Base-by-base conservation (phyloP, 2,888 invertebrate genomes). In the Spialia ferax region DNA sequence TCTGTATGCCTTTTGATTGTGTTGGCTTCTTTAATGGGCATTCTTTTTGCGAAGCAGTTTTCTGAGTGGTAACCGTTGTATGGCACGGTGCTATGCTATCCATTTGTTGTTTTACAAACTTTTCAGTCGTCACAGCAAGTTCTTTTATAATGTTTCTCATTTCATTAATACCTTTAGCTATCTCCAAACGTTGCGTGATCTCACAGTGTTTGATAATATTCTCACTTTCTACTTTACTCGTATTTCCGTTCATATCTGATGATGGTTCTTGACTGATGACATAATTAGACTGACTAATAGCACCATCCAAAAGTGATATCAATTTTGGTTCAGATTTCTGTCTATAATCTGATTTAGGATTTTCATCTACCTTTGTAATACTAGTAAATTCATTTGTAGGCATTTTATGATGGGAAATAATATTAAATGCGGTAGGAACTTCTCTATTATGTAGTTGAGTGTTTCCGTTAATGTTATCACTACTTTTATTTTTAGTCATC, bases 281-380 rank as follows among this genome's bases (percentile, higher is more conserved):
- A 71, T 83, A 84, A 73, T 85, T 85, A 10, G 76, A 69, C 74
- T 88, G 82, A 70, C 86, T 89, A 1, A 73, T 73, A 48, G 88
- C 79, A 15, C 82, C 79, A 70, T 91, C 89, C 42, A 89, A 79
- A 70, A 90, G 54, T 10, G 88, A 81, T 70, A 89, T 85, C 32
- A 88, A 80, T 72, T 83, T 80, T 23, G 79, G 76, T 23, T 54
- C 42, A 42, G 59, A 59, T n/a, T 42, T 15, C 1, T n/a, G 42
- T 4, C 63, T 64, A 60, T 52, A 54, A 15, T 65, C 29, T 32
- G 32, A 45, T 11, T 32, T 8, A 20, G 2, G 1, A 23, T 42
- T 60, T 48, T 62, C 32, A 13, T 45, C 18, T 23, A 26, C 5
- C 0, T 8, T 42, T 15, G 15, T 15, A 15, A 15, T 3, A 29